phyloP scores from a whole-genome alignment of 2,888 invertebrate species.

The Xestobium rufovillosum region DNA sequence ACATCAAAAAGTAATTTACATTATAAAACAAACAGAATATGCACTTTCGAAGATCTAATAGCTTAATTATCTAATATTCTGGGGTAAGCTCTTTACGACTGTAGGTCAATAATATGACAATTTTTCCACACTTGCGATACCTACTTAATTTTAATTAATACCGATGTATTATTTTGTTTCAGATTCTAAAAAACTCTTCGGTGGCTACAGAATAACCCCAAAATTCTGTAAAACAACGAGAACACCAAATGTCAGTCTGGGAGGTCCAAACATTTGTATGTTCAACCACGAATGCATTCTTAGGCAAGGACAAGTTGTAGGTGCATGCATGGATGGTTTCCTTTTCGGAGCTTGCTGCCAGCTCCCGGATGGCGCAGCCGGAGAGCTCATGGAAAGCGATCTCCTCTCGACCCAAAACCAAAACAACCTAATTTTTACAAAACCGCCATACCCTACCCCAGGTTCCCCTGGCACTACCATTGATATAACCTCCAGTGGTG shows the following conservation, averaged over 20 bases:
- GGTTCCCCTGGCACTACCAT: slow-evolving; percentile 30
- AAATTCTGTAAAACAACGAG: slow-evolving; percentile 68
- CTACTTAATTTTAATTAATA: no score
- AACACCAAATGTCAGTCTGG: slow-evolving; percentile 52
- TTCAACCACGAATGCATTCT: slow-evolving; percentile 85
- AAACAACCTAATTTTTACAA: slow-evolving; percentile 24
- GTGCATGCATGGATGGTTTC: slow-evolving; percentile 88
- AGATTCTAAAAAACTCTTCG: slow-evolving; percentile 65
- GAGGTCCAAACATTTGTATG: slow-evolving; percentile 79
- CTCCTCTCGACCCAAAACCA: slow-evolving; percentile 15
- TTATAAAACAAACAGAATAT: no score
- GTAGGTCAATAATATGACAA: no score
- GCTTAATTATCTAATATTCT: no score
- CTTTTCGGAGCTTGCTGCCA: slow-evolving; percentile 89
- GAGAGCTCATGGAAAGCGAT: slow-evolving; percentile 33
- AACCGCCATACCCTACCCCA: slow-evolving; percentile 30
- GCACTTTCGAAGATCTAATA: no score
- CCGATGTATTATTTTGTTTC: no score
- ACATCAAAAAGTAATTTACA: no score
- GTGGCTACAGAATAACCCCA: slow-evolving; percentile 80
- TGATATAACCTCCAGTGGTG: slow-evolving; percentile 51
- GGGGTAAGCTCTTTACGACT: no score
- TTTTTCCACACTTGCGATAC: no score
- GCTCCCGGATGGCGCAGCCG: slow-evolving; percentile 49
- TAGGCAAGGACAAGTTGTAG: slow-evolving; percentile 74